Evolutionary conservation across 2,888 invertebrate species (phyloP), one percentile per base, ranked within the genome.

Genomic region (Acleris cristana): DNA sequence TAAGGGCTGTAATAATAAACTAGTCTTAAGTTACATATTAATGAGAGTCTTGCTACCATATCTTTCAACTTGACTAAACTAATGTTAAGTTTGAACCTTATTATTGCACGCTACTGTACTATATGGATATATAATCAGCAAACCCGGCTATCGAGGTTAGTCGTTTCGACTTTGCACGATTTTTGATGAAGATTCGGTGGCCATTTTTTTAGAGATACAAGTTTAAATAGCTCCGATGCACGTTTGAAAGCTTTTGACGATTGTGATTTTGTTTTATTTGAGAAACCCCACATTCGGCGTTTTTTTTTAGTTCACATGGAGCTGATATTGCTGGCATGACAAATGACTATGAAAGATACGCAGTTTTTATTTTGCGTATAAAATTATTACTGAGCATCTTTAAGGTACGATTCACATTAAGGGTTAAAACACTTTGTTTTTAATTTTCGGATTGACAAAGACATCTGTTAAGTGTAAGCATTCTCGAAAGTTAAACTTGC

Each of bases 201-300:
- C 7, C 3, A 18, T 59, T 59, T 59, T 8, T 23, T 26, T 48
- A 18, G 23, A 21, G 16, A 51, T 49, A 48, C n/a, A 23, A 7
- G 19, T 56, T 53, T 44, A 44, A 58, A 59, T 58, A 69, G 69
- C 73, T 75, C 76, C 69, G 74, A 71, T 90, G 92, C 92, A 92
- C 92, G 92, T 92, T 91, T 92, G 92, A 92, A 92, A 92, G 92
- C 92, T 92, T 92, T 91, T 90, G 85, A 90, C 90, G 92, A 92
- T 92, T 92, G 92, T 92, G 92, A 92, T 90, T 89, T 87, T 89
- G 87, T 90, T 91, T 92, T 91, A 89, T 88, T 90, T 91, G 84
- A 78, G 78, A 78, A 74, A 76, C 75, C 72, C 74, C 78, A 79
- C 78, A 71, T 76, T 76, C 77, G 79, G 81, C 84, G 82, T 83